Evolutionary conservation across 2,797 vertebrate species (phyloP).

Genomic region (Okamejei kenojei): DNA sequence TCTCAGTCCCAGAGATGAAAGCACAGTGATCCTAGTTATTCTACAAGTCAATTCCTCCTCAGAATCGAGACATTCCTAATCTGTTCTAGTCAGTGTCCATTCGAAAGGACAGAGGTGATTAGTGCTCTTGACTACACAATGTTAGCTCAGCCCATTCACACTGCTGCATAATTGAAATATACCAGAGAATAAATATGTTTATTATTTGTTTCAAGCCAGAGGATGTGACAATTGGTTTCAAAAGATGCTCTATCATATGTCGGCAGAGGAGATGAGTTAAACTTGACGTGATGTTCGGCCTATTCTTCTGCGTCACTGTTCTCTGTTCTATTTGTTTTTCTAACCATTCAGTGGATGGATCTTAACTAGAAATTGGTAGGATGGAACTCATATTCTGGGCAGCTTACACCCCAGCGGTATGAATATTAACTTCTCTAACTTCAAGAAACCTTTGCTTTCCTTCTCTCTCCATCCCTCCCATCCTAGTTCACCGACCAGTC

Average conservation of each 20-base stretch:
- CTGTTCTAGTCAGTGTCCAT: neutral
- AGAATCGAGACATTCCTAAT: neutral
- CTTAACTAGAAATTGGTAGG: neutral
- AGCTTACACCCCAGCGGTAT: too few relatives aligned
- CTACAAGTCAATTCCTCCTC: neutral
- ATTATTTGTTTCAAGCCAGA: neutral
- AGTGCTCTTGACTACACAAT: neutral
- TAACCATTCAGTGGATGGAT: neutral
- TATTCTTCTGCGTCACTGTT: too few relatives aligned
- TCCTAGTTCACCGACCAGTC: too few relatives aligned
- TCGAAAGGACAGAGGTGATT: neutral
- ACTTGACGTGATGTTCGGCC: too few relatives aligned
- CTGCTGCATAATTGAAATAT: neutral
- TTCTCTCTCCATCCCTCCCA: too few relatives aligned
- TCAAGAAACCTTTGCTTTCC: too few relatives aligned
- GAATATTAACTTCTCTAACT: too few relatives aligned
- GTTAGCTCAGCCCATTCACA: neutral
- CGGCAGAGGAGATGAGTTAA: too few relatives aligned
- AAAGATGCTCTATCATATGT: neutral
- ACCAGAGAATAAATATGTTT: neutral
- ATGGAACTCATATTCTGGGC: too few relatives aligned
- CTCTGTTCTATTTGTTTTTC: neutral
- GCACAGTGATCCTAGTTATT: neutral
- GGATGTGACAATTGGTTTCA: neutral
- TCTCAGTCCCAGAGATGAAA: neutral